phyloP scores from a whole-genome alignment of 2,113 vertebrate species.

The Brevimyrus niger region DNA sequence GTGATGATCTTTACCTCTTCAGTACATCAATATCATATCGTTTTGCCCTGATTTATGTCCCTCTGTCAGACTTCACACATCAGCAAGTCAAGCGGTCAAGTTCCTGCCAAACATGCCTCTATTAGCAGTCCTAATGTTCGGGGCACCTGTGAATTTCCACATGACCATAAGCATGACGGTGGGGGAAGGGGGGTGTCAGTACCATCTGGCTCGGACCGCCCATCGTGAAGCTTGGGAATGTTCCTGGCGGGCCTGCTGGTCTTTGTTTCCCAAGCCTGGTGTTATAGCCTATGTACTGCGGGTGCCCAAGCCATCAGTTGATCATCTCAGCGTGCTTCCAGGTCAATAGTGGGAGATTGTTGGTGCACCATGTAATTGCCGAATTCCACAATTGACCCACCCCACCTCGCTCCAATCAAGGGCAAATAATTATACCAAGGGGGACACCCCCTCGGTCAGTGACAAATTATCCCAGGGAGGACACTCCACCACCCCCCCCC shows the following conservation, averaged over 20 bases:
- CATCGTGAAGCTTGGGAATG: not conserved
- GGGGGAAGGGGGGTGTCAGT: too few species aligned
- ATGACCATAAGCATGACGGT: too few species aligned
- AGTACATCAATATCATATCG: not conserved
- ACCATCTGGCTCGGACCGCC: too few species aligned
- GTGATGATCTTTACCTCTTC: not conserved
- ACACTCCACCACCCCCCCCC: too few species aligned
- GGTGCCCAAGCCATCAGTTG: not conserved
- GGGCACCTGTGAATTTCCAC: not conserved
- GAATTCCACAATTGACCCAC: not conserved
- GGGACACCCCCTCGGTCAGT: not conserved
- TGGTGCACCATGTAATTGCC: not conserved
- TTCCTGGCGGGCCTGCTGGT: not conserved
- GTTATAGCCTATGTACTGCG: not conserved
- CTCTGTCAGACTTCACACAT: not conserved
- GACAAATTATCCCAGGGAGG: not conserved
- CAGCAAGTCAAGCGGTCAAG: not conserved
- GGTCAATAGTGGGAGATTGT: not conserved
- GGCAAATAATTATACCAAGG: not conserved
- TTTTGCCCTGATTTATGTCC: not conserved
- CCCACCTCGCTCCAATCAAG: too few species aligned
- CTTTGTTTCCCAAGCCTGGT: not conserved
- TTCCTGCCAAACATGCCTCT: not conserved
- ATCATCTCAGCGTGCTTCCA: not conserved
- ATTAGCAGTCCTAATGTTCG: not conserved